Base-by-base conservation (phyloP, 2,797 vertebrate species). In the Hipposideros larvatus region DNA sequence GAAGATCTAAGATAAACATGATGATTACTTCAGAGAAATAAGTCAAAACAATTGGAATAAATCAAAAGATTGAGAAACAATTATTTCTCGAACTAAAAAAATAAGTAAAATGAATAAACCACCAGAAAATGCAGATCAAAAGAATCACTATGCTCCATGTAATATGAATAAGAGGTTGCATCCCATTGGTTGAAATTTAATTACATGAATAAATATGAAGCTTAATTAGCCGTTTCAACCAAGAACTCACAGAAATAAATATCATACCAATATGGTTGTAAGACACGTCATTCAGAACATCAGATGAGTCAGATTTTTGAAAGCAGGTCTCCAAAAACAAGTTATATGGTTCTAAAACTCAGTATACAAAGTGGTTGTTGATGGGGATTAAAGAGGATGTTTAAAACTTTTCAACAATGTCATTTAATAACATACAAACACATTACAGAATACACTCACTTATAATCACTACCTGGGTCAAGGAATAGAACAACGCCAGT, bases 231-330 rank as follows among this genome's bases (percentile, higher is more conserved):
- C 78, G 63, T 84, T 84, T 89, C 55, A 73, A 19, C 26, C 37
- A 73, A 78, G 46, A 89, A 55, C 31, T 84, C 63, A 48, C 21
- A 48, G 79, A 85, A 79, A 95, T 73, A 85, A 78, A 78, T 65
- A 73, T 59, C n/a, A 68, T 46, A 71, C 34, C 37, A 57, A 77
- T 57, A 21, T 65, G 55, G 28, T 85, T 89, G 41, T 3, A 65
- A 63, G 46, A 26, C 19, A 46, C 7, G 84, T 63, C 37, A 46
- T 63, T 83, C 31, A 78, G 26, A 84, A 34, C 8, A 11, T 84
- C n/a, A 41, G 55, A 63, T 46, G 13, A 84, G 70, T 84, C 28
- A 26, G 14, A 71, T 46, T 6, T 85, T 85, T 92, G 11, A 41
- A 89, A 71, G 53, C 61, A 75, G 84, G 41, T 63, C 31, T 18